Base-by-base conservation (phyloP, 1,140 invertebrate genomes). In the Sarcophaga peregrina region DNA sequence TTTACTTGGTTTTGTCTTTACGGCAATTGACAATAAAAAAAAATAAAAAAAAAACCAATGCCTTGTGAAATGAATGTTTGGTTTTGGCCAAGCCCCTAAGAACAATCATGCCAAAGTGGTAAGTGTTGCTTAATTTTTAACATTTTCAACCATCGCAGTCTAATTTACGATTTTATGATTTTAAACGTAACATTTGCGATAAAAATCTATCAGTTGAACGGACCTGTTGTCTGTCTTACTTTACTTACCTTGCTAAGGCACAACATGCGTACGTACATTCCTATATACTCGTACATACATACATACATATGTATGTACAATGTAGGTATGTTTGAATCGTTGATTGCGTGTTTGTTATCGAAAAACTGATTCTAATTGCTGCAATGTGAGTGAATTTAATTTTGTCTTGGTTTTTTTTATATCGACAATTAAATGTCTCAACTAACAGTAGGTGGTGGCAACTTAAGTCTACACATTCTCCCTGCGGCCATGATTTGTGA, bases 311-410 rank as follows among this genome's bases (percentile, higher is more conserved):
- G 25, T 75, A 7, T 52, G 47, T 13, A 25, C 20, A 13, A 48
- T 47, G 54, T 8, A 80, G 13, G 8, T 74, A 10, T 50, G 62
- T 8, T 5, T 3, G 81, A 46, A 74, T 37, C 25, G 25, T 37
- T 37, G 25, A 11, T 6, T 13, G n/a, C 75, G 20, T 74, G 72
- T 11, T 68, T 73, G 17, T 48, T 76, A 76, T 76, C 47, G 74
- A 76, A 25, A n/a, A 82, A 17, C 72, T 82, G 81, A 75, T 73
- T 73, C 73, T 73, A 72, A 74, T 72, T 52, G 72, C 81, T 75
- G 80, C 80, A 37, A 37, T 37, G 17, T 68, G 62, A 68, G 25
- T 68, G 62, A 68, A 68, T 68, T 68, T 68, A 68, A 68, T 8
- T 37, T 37, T 37, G 1, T 37, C 4, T 37, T 68, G 5, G 20